A percentile compares a stretch with the other conserved stretches of the same genome.
Conservation (phyloP, 2,797 vertebrate genomes). For the Periophthalmus magnuspinnatus region DNA sequence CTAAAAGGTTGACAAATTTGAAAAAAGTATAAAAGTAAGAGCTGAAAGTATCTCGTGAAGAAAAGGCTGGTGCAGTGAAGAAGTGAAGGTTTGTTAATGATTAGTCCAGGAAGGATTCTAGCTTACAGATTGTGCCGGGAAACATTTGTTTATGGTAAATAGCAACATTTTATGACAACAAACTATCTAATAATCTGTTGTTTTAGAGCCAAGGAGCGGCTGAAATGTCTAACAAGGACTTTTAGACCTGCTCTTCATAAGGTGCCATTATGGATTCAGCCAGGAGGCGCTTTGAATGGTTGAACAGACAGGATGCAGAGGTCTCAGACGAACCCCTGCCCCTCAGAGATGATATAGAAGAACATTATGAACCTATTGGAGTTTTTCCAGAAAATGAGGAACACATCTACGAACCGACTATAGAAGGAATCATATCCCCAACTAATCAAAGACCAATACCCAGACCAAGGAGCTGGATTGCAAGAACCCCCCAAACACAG, state of each 20-base stretch:
- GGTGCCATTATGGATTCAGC: constrained; percentile 51
- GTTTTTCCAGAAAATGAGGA: not conserved
- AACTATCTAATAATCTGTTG: not conserved
- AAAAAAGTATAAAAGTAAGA: not conserved
- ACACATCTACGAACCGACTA: constrained; percentile 9
- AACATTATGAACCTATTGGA: not conserved
- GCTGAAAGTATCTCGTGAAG: not conserved
- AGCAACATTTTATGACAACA: not conserved
- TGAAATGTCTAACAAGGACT: constrained; percentile 5
- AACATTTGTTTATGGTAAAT: constrained; percentile 11
- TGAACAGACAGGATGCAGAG: constrained; percentile 15
- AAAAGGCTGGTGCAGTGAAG: constrained; percentile 31
- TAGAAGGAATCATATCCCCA: not conserved
- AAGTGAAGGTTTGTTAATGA: constrained; percentile 66
- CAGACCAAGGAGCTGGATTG: not conserved
- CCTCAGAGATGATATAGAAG: constrained; percentile 11
- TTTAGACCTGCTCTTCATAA: not conserved
- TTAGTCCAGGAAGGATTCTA: constrained; percentile 43
- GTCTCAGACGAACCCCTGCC: constrained; percentile 7
- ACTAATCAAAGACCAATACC: constrained; percentile 6
- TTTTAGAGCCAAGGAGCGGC: constrained; percentile 24
- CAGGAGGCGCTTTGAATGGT: not conserved
- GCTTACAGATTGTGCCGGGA: constrained; percentile 23
- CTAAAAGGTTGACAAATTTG: not conserved
- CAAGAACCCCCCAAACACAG: not conserved